Evolutionary conservation across 2,797 vertebrate genomes (phyloP), one percentile per base, ranked within the genome.

Genomic region (Megalops cyprinoides): DNA sequence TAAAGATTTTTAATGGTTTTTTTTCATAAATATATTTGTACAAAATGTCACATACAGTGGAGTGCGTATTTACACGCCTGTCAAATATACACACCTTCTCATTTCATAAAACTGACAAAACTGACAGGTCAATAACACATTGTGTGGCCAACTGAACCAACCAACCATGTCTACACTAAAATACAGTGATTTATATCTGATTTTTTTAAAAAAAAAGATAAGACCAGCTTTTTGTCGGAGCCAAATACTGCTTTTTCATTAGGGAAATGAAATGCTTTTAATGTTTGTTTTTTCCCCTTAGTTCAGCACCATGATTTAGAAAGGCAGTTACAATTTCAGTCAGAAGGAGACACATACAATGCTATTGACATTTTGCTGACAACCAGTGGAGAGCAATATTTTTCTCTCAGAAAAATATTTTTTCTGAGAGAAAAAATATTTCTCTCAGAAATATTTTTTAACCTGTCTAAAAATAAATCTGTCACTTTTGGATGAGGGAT

Each of bases 21-120:
- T 89, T 91, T 92, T 96, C 94, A 97, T 98, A 97, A 97, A 97
- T 97, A 97, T 97, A 95, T 96, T 95, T 94, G 96, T 98, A 98
- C 95, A 98, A 98, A 98, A 97, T 93, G 95, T 97, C 95, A 96
- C 96, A 92, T 96, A 96, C 97, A 96, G 97, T 97, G 95, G 95
- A 97, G 84, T 85, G 60, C 71, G 44, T 37, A 69, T 15, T 39
- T 74, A 74, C 56, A 82, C 86, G 83, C 86, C 86, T 85, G 79
- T 83, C 74, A 83, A 78, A 87, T 58, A 88, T 88, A 86, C 88
- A 20, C 55, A 78, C 62, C 86, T 90, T 86, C 88, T 86, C 87
- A 31, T 46, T 77, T 78, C 20, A 82, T 73, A 81, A 85, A 81
- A 77, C 20, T 85, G 6, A 91, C 86, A 79, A 44, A 82, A 84